These are phyloP conservation scores for Myxocyprinus asiaticus DNA, from an alignment of 2,113 vertebrate genomes.

Conservation along the genomic window DNA sequence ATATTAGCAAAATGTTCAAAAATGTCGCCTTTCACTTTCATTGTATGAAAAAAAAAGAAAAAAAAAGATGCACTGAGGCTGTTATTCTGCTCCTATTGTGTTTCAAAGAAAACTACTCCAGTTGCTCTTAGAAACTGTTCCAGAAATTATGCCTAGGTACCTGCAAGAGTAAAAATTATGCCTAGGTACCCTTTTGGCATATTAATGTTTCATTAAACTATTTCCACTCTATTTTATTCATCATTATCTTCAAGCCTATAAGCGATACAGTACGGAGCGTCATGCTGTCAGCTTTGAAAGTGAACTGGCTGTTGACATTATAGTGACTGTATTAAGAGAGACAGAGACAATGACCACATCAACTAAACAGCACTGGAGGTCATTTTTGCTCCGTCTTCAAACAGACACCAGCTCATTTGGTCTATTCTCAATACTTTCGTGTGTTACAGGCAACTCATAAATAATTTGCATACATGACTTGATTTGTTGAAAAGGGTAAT, in stretches of 20 bases:
- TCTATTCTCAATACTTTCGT: conserved; percentile 8
- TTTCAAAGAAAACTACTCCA: too few species aligned
- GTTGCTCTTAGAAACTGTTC: too few species aligned
- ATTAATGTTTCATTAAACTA: neutral
- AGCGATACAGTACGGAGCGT: neutral
- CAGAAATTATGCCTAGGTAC: neutral
- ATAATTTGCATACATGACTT: conserved; percentile 6
- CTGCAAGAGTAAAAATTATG: neutral
- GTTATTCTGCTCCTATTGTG: too few species aligned
- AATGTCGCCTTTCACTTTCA: too few species aligned
- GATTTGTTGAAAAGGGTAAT: conserved; percentile 21
- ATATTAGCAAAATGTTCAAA: too few species aligned
- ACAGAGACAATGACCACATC: conserved; percentile 22
- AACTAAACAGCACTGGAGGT: neutral
- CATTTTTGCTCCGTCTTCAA: neutral
- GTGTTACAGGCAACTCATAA: conserved; percentile 9
- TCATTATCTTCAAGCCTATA: neutral
- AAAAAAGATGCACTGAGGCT: too few species aligned
- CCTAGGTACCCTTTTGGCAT: neutral
- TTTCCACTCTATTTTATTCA: neutral
- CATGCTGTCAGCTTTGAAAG: neutral
- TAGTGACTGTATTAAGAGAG: conserved; percentile 12
- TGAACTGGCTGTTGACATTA: conserved; percentile 15
- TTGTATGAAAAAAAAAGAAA: too few species aligned
- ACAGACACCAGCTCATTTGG: neutral